Conservation (phyloP, 2,113 vertebrate genomes). For the Gambusia holbrooki region DNA sequence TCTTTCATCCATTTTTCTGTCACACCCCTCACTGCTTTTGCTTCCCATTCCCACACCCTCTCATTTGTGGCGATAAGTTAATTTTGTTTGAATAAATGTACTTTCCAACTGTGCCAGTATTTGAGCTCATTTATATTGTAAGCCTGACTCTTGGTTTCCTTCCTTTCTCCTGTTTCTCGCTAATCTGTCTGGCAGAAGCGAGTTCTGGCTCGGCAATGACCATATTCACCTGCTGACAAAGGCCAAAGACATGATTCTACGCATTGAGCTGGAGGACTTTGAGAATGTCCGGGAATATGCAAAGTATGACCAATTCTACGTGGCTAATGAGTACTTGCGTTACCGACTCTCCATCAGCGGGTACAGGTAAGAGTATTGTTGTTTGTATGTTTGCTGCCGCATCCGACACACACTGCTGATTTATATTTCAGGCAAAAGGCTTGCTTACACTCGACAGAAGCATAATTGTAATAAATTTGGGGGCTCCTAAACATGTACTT, state of each 20-base stretch:
- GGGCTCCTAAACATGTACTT: neutral
- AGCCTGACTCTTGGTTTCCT: neutral
- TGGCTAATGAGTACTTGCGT: conserved; percentile 90
- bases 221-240: conserved; percentile 92
- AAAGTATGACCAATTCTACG: conserved; percentile 90
- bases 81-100: conserved; percentile 20
- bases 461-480: neutral
- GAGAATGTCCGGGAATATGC: conserved; percentile 87
- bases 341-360: conserved; percentile 88
- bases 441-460: neutral
- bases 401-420: conserved; percentile 4
- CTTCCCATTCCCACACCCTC: neutral
- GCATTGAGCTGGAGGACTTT: conserved; percentile 94
- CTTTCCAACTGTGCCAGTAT: conserved; percentile 18
- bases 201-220: conserved; percentile 97
- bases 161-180: neutral
- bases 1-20: conserved; percentile 16
- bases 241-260: conserved; percentile 89
- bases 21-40: conserved; percentile 14
- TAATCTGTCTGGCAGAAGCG: conserved; percentile 64
- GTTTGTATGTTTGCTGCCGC: neutral
- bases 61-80: conserved; percentile 16
- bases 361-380: conserved; percentile 74
- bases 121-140: conserved; percentile 14
- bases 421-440: no score